Evolutionary conservation across 2,888 invertebrate species (phyloP), one percentile per base, ranked within the genome.

Genomic region (Aleiodes leptofemur): DNA sequence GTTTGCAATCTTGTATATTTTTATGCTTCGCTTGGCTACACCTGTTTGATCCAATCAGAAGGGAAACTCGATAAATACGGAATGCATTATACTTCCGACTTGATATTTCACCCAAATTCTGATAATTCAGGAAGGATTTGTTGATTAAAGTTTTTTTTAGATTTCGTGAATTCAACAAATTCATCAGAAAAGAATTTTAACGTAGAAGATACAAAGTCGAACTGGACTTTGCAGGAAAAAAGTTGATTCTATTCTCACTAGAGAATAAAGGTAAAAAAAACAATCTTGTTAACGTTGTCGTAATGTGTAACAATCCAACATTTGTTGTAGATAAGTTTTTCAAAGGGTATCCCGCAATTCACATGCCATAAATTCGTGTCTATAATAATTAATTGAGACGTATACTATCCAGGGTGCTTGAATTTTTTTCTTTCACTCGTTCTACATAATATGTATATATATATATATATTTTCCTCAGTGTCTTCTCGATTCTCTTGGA

Each of bases 361-460:
- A 75, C 78, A 76, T 78, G 77, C 76, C 73, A 79, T 81, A 80
- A 82, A 80, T 79, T 74, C 53, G 53, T 77, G 72, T 77, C 76
- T 74, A 69, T 79, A 79, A 81, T 82, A 80, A 82, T 82, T 81
- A 82, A 82, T 82, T 81, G 79, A 82, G 81, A 81, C 79, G 75
- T 77, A 69, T 8, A 34, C 53, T 34, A 38, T 34, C 50, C 29
- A 50, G 43, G 31, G 61, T 56, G 43, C 56, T 9, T 23, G 53
- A 53, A 61, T 43, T 43, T 59, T 29, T 23, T 57, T 38, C n/a
- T 34, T 73, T 50, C 29, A 53, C 53, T 57, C 31, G 43, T 71
- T 72, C 72, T 59, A 72, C 61, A 59, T 53, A 50, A 16, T 64
- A 64, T 51, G 50, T 74, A 69, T 69, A 73, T 51, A 59, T 68